A percentile compares a stretch with the other conserved stretches of the same genome.
phyloP scores from a whole-genome alignment of 2,888 invertebrate species.

The Allophyes oxyacanthae region DNA sequence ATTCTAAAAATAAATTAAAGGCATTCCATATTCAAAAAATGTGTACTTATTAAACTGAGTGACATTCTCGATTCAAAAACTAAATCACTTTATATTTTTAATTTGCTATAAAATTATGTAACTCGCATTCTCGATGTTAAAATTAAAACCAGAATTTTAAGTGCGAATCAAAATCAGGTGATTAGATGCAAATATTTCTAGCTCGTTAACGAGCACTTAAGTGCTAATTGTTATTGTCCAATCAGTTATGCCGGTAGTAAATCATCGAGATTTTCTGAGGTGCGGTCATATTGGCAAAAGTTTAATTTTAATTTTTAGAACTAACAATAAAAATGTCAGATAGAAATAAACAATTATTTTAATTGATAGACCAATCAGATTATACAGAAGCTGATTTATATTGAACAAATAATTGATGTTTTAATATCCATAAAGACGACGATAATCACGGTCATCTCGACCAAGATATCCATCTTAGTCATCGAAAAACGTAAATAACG shows the following conservation, averaged over 20 bases:
- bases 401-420: constrained; percentile 20
- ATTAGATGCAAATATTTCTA: constrained; percentile 33
- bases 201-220: constrained; percentile 37
- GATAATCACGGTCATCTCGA: constrained; percentile 4
- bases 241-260: constrained; percentile 14
- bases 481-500: constrained; percentile 7
- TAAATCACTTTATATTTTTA: constrained; percentile 33
- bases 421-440: constrained; percentile 1
- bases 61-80: constrained; percentile 35
- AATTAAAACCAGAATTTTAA: constrained; percentile 37
- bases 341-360: constrained; percentile 34
- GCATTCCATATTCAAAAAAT: constrained; percentile 44
- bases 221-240: constrained; percentile 36
- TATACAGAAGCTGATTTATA: constrained; percentile 12
- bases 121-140: constrained; percentile 18
- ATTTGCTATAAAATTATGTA: constrained; percentile 8
- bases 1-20: constrained; percentile 28
- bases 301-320: constrained; percentile 19
- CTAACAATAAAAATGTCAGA: constrained; percentile 19
- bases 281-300: constrained; percentile 33
- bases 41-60: constrained; percentile 38
- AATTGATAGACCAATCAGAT: constrained; percentile 24
- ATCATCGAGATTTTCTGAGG: constrained; percentile 29
- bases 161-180: constrained; percentile 22
- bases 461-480: constrained; percentile 6